Conservation (phyloP, 2,888 invertebrate species). For the Drosophila fungiperda region DNA sequence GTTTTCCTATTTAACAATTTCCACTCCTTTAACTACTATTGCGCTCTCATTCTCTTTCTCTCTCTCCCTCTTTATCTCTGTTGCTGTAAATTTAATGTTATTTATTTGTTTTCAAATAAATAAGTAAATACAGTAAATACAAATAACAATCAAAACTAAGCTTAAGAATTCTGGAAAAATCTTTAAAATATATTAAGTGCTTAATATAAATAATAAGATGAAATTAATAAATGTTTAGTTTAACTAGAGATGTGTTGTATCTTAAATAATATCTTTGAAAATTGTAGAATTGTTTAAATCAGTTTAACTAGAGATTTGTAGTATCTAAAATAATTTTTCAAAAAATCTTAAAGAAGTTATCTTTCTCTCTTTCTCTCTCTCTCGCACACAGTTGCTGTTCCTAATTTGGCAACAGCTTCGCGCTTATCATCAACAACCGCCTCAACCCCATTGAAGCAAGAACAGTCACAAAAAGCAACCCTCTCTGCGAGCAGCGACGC, state of each 20-base stretch:
- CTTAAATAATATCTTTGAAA: background rate
- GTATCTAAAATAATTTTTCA: background rate
- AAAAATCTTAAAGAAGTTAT: background rate
- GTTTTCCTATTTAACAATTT: conserved; percentile 59
- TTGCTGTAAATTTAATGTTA: background rate
- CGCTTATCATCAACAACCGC: conserved; percentile 61
- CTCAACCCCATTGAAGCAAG: conserved; percentile 40
- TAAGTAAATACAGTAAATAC: too few species aligned
- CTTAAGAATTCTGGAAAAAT: background rate
- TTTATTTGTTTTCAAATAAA: background rate
- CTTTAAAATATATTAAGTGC: background rate
- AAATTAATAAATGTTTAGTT: background rate
- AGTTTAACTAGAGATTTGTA: background rate
- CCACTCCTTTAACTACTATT: conserved; percentile 33
- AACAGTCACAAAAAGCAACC: conserved; percentile 57
- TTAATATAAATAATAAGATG: background rate
- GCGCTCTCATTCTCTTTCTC: background rate
- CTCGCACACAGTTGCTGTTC: conserved; percentile 23
- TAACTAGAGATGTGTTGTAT: background rate
- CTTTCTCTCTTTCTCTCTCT: background rate
- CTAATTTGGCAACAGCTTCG: conserved; percentile 56
- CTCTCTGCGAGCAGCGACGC: conserved; percentile 57
- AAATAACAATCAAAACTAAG: background rate
- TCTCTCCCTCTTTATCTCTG: background rate
- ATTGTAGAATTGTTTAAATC: background rate